Evolutionary conservation across 2,888 invertebrate species (phyloP), one percentile per base, ranked within the genome.

Genomic region (Ditylenchus weischeri): DNA sequence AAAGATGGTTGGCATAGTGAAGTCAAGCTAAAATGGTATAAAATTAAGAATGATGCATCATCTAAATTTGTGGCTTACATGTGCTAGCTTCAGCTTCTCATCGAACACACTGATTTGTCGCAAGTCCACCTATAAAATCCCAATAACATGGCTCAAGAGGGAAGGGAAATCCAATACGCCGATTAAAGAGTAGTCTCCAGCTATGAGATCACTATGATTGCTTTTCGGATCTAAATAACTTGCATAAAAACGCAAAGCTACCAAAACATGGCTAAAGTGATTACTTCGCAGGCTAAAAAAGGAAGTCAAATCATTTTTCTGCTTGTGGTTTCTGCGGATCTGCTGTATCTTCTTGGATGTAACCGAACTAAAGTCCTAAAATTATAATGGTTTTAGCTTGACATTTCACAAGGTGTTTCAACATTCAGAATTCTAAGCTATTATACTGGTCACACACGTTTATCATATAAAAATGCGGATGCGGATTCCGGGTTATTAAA

Each of bases 301-400:
- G 50, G 68, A 67, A 0, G 62, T 63, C 65, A 93, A 86, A 62
- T 94, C 86, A 63, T 88, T 88, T 6, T 29, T 29, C 23, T 29
- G n/a, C 83, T 91, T 92, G 18, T 74, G 70, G 79, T 90, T 90
- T 73, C 90, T 88, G 84, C 92, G 91, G 69, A 96, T 93, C 79
- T 89, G 89, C 80, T 90, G 90, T 84, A 91, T 91, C 86, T 98
- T 98, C 80, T 89, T 89, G 6, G 91, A 88, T 0, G 93, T 93
- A 8, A 96, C 91, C 7, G 89, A 88, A 11, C 92, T 90, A 84
- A 96, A 93, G 85, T 98, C 98, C 43, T 43, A 29, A 43, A 43
- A 43, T 43, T 15, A 13, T 6, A 10, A 8, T 43, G n/a, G n/a
- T n/a, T n/a, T n/a, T n/a, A n/a, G n/a, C n/a, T n/a, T n/a, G n/a